A percentile compares a stretch with the other conserved stretches of the same genome.
phyloP scores from a whole-genome alignment of 2,888 invertebrate genomes.

The Drosophila conformis region DNA sequence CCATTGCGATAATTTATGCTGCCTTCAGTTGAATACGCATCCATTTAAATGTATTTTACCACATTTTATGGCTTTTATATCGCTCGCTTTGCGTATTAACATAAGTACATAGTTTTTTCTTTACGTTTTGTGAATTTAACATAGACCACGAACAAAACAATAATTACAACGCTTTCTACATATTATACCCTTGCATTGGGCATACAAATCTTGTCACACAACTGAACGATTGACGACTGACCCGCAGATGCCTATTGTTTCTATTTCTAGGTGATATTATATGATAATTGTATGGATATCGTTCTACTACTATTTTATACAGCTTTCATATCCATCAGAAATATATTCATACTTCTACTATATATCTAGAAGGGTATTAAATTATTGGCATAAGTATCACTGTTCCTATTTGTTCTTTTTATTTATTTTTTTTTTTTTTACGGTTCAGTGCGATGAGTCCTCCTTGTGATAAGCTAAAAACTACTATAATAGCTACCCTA shows the following conservation, averaged over 20 bases:
- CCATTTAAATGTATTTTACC: conserved; percentile 63
- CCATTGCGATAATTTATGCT: conserved; percentile 62
- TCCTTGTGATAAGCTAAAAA: conserved; percentile 5
- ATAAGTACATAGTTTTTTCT: conserved; percentile 27
- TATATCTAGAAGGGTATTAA: background rate
- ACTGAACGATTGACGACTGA: background rate
- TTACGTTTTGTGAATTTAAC: conserved; percentile 38
- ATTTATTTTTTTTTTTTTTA: background rate
- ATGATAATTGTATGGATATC: background rate
- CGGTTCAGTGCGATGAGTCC: conserved; percentile 4
- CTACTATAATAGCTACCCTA: background rate
- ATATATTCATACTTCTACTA: background rate
- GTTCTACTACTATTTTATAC: background rate
- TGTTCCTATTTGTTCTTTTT: background rate
- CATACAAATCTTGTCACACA: background rate
- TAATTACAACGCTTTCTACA: conserved; percentile 39
- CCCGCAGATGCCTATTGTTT: background rate
- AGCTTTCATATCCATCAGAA: background rate
- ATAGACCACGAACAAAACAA: conserved; percentile 26
- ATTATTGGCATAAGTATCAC: background rate
- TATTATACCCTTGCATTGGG: background rate
- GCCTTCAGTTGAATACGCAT: conserved; percentile 47
- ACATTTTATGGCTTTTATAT: conserved; percentile 62
- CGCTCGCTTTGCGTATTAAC: conserved; percentile 49
- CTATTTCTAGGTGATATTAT: background rate